phyloP scores from a whole-genome alignment of 1,140 invertebrate genomes.

The Glomeris maerens region DNA sequence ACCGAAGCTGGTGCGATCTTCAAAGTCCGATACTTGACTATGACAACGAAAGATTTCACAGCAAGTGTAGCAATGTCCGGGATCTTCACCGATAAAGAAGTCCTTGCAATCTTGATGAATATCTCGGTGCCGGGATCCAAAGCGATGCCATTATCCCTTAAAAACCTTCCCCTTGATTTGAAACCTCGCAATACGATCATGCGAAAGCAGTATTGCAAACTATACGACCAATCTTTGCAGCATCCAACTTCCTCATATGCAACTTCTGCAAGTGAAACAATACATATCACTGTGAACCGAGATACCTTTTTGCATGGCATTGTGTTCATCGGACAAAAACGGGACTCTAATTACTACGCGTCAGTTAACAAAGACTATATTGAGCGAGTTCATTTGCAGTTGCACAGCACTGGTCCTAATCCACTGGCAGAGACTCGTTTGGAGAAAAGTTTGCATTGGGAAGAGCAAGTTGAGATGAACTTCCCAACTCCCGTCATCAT shows the following conservation, averaged over 20 bases:
- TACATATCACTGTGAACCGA: conserved; percentile 53
- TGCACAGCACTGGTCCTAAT: neutral
- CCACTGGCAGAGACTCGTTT: conserved; percentile 7
- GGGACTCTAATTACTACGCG: too few relatives aligned
- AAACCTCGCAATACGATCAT: neutral
- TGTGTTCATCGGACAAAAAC: conserved; percentile 12
- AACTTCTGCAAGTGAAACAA: conserved; percentile 41
- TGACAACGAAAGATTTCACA: conserved; percentile 63
- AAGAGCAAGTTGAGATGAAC: conserved; percentile 8
- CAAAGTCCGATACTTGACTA: conserved; percentile 43
- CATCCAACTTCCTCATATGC: conserved; percentile 27
- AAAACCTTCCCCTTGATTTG: neutral
- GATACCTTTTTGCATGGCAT: conserved; percentile 57
- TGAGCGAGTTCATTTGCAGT: neutral
- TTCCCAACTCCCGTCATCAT: neutral
- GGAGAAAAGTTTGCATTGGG: neutral
- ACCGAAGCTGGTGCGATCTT: conserved; percentile 8
- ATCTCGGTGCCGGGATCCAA: conserved; percentile 46
- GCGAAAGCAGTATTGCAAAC: conserved; percentile 8
- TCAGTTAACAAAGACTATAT: neutral
- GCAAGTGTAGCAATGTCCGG: conserved; percentile 54
- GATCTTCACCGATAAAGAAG: conserved; percentile 52
- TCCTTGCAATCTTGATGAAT: conserved; percentile 65
- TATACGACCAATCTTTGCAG: neutral
- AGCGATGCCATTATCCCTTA: conserved; percentile 52